Evolutionary conservation across 2,888 invertebrate genomes (phyloP), one percentile per base, ranked within the genome.

Genomic region (Hybos culiciformis): DNA sequence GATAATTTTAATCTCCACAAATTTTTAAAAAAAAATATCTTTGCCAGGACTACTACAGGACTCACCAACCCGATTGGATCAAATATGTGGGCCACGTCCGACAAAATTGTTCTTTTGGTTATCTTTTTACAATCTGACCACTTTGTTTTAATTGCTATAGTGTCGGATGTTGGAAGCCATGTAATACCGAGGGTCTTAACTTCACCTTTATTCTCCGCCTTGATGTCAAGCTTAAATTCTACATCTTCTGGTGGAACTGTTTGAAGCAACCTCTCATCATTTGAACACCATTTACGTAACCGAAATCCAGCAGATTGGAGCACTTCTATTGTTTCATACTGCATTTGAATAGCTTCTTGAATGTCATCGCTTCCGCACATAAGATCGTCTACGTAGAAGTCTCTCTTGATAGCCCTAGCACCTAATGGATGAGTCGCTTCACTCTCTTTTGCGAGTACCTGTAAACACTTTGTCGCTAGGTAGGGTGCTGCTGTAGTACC

Each of bases 371-470:
- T 23, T 14, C 47, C 44, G 15, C 37, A 37, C 7, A 47, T 24
- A 5, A 24, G 7, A 21, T 49, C 48, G 44, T 50, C 50, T 4
- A 52, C 47, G 26, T 52, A 53, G 37, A 51, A 45, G 29, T 46
- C 45, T 11, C 21, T n/a, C n/a, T n/a, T 2, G 6, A 45, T 33
- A 7, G 43, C 19, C 20, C 20, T 39, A 15, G 44, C 17, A 3
- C 46, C 48, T 19, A 34, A 8, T 3, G 48, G 48, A 42, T 23
- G 50, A 11, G 19, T 21, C 3, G 39, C 6, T 6, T 17, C 20
- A 44, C 50, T 47, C 24, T 45, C 44, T 9, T 20, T 23, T 3
- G 46, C 51, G 17, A 51, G 37, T 33, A 41, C 20, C 31, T 46
- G 39, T 15, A 50, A 17, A n/a, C 20, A 37, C n/a, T 14, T 23